These are phyloP conservation scores for Phylloscopus collybita DNA, from an alignment of 2,797 vertebrate genomes.

Conservation along the genomic window DNA sequence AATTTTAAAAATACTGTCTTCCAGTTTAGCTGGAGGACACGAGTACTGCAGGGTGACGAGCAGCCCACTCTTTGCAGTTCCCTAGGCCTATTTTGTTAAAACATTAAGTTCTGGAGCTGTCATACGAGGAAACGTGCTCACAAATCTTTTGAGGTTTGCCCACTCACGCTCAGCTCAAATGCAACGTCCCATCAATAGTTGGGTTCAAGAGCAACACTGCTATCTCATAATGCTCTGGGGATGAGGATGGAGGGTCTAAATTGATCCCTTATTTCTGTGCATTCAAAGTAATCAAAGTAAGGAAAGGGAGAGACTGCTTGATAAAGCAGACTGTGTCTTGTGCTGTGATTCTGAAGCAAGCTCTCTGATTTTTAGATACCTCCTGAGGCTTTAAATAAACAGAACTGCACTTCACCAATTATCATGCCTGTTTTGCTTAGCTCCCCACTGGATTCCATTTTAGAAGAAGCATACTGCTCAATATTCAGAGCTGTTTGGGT, in stretches of 20 bases:
- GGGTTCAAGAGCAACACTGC: background rate
- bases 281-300: background rate
- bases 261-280: background rate
- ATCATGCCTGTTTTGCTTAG: slow-evolving; percentile 15
- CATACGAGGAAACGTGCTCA: background rate
- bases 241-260: background rate
- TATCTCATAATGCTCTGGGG: background rate
- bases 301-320: background rate
- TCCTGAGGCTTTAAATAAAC: slow-evolving; percentile 58
- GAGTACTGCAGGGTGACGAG: background rate
- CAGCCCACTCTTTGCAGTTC: background rate
- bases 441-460: slow-evolving; percentile 19
- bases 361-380: slow-evolving; percentile 19
- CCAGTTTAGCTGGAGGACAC: background rate
- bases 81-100: background rate
- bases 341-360: background rate
- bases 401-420: slow-evolving; percentile 45
- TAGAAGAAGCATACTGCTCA: background rate
- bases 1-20: background rate
- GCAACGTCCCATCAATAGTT: background rate
- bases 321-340: background rate
- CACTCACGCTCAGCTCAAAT: background rate
- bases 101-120: background rate
- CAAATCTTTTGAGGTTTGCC: background rate
- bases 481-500: background rate